Evolutionary conservation across 2,797 vertebrate genomes (phyloP).

Genomic region (Sphenodon punctatus): DNA sequence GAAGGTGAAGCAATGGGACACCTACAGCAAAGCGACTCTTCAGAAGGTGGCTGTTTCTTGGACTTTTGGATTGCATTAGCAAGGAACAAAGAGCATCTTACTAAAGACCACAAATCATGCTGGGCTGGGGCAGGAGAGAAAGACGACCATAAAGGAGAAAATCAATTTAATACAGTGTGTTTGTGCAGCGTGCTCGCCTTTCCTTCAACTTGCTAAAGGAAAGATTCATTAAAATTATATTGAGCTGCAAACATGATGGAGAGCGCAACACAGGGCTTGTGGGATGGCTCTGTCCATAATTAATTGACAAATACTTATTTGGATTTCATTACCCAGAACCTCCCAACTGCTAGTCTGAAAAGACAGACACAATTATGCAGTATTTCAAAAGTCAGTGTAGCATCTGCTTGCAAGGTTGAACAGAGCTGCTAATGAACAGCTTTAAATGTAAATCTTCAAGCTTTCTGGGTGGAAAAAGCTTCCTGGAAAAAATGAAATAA

Average conservation of each 20-base stretch:
- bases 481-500: background rate
- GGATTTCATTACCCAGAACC: slow-evolving; percentile 57
- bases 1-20: too few relatives aligned
- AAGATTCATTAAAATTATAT: slow-evolving; percentile 70
- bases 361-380: background rate
- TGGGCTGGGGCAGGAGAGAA: slow-evolving; percentile 24
- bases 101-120: slow-evolving; percentile 52
- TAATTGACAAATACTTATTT: slow-evolving; percentile 52
- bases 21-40: slow-evolving; percentile 24
- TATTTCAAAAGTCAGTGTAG: background rate
- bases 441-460: background rate
- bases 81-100: slow-evolving; percentile 23
- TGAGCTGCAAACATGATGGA: slow-evolving; percentile 61
- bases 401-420: background rate
- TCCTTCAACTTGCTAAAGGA: slow-evolving; percentile 63
- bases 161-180: slow-evolving; percentile 62
- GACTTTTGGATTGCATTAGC: slow-evolving; percentile 55
- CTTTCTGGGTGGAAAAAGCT: background rate
- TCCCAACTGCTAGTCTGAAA: slow-evolving; percentile 24
- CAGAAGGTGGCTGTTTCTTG: background rate
- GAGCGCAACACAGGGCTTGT: slow-evolving; percentile 15
- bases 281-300: slow-evolving; percentile 34
- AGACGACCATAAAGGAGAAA: slow-evolving; percentile 60
- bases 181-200: slow-evolving; percentile 56
- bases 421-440: background rate